phyloP scores from a whole-genome alignment of 2,888 invertebrate species.

The Limnephilus rhombicus region DNA sequence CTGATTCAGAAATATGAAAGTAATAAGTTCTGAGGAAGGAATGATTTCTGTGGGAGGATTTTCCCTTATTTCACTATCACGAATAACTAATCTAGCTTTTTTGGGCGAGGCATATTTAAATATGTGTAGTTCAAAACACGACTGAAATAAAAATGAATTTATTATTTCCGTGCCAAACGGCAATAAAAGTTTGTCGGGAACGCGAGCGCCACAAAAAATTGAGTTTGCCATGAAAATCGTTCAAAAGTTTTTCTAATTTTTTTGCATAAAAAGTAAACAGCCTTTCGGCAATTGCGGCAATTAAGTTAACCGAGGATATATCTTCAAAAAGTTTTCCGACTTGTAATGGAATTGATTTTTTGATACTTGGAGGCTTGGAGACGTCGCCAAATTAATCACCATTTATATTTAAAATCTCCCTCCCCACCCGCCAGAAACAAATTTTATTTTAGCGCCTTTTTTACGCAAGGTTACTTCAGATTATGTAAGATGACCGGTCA shows the following conservation, averaged over 20 bases:
- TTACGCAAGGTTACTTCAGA: too few relatives aligned
- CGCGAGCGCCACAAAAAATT: conserved; percentile 19
- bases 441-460: too few relatives aligned
- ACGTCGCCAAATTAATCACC: not conserved
- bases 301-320: conserved; percentile 9
- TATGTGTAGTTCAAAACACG: not conserved
- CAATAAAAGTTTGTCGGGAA: conserved; percentile 33
- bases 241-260: conserved; percentile 14
- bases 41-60: not conserved
- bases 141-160: not conserved
- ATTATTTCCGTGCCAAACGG: conserved; percentile 4
- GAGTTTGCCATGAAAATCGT: conserved; percentile 9
- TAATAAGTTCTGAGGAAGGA: not conserved
- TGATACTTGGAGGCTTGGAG: not conserved
- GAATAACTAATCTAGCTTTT: not conserved
- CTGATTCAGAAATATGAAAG: not conserved
- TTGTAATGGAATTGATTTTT: not conserved
- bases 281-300: conserved; percentile 10
- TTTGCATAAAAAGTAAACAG: not conserved
- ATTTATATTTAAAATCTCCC: not conserved
- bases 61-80: not conserved
- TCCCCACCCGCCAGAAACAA: too few relatives aligned
- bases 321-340: not conserved
- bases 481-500: too few relatives aligned
- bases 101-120: not conserved